Evolutionary conservation across 2,113 vertebrate genomes (phyloP).

Genomic region (Xenopus borealis): DNA sequence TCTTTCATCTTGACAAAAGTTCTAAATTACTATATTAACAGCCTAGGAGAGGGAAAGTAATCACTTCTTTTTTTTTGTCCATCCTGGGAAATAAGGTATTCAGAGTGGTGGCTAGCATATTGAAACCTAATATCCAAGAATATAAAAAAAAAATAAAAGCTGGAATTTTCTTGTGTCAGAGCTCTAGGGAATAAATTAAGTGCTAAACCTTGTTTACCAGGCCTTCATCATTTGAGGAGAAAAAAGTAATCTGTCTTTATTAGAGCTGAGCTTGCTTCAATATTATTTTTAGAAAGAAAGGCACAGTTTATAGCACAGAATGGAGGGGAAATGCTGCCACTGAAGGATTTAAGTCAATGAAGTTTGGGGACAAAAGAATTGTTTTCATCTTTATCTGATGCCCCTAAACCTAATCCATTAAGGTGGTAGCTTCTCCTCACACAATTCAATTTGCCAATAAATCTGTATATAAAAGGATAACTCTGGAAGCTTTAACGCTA

Average conservation of each 20-base stretch:
- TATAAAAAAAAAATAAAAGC: constrained; percentile 75
- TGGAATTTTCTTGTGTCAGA: constrained; percentile 66
- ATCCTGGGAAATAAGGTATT: constrained; percentile 90
- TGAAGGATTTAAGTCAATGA: constrained; percentile 12
- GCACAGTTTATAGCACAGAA: neutral
- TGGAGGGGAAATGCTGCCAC: constrained; percentile 6
- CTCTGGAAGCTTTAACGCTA: too few relatives aligned
- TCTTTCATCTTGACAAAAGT: constrained; percentile 75
- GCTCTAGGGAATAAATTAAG: constrained; percentile 82
- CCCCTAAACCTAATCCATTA: neutral
- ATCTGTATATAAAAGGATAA: neutral
- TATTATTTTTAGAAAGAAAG: constrained; percentile 35
- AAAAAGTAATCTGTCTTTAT: constrained; percentile 81
- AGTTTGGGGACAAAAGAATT: neutral
- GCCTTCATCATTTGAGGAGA: constrained; percentile 69
- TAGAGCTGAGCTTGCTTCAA: constrained; percentile 60
- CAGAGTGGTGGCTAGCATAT: constrained; percentile 75
- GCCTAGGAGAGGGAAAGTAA: constrained; percentile 59
- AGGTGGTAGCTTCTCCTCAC: neutral
- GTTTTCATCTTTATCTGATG: constrained; percentile 18
- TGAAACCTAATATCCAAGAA: constrained; percentile 84
- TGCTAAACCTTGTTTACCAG: constrained; percentile 72
- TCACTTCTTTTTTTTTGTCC: constrained; percentile 66
- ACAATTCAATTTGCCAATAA: neutral
- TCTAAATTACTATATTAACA: constrained; percentile 68